These are phyloP conservation scores for Corbicula japonica DNA, from an alignment of 2,888 invertebrate species.

Conservation along the genomic window DNA sequence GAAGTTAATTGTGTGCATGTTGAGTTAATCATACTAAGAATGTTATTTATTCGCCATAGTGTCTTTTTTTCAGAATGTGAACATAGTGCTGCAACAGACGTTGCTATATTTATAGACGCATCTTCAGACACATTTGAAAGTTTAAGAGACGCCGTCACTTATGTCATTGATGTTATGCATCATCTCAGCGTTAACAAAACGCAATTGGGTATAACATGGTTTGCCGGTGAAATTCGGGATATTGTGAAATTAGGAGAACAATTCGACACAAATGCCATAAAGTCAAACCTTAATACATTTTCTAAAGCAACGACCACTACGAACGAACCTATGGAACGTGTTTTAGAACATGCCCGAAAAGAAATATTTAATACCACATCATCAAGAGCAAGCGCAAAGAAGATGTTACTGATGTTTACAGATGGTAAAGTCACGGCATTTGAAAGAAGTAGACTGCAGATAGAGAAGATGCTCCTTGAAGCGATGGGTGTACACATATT, in stretches of 20 bases:
- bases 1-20: no score
- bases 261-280: not conserved
- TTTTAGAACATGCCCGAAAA: not conserved
- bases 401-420: conserved; percentile 23
- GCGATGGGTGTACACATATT: conserved; percentile 1
- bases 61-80: conserved; percentile 26
- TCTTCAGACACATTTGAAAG: not conserved
- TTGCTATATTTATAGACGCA: conserved; percentile 35
- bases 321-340: not conserved
- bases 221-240: not conserved
- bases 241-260: not conserved
- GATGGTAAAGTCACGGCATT: not conserved
- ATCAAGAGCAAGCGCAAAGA: conserved; percentile 18
- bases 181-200: conserved; percentile 8
- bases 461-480: not conserved
- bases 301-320: not conserved
- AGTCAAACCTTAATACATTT: not conserved
- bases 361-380: not conserved
- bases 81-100: conserved; percentile 23
- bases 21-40: no score
- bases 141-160: conserved; percentile 14
- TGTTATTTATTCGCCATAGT: no score
- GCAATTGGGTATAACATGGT: conserved; percentile 10
- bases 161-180: conserved; percentile 19
- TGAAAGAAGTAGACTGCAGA: not conserved